Conservation (phyloP, 2,888 invertebrate species). For the Caradrina kadenii region DNA sequence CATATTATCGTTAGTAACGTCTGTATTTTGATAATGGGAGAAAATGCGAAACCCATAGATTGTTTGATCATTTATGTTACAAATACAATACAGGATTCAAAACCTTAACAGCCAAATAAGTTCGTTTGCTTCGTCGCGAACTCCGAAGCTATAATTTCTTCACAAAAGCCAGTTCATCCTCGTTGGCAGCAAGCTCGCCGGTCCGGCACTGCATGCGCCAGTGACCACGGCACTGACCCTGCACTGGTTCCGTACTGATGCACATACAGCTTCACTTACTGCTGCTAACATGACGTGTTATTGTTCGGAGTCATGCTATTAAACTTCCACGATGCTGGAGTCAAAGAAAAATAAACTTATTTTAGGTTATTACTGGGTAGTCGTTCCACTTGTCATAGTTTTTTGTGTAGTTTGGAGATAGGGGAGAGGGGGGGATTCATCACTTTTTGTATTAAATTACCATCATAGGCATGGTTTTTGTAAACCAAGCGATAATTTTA, state of each 20-base stretch:
- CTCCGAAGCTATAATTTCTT: constrained; percentile 22
- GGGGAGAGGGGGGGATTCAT: background rate
- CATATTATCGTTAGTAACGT: background rate
- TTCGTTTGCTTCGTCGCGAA: background rate
- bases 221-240: constrained; percentile 83
- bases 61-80: too few relatives aligned
- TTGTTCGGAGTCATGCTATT: constrained; percentile 42
- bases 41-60: background rate
- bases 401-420: background rate
- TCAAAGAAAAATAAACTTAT: constrained; percentile 11
- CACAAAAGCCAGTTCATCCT: constrained; percentile 27
- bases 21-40: background rate
- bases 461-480: background rate
- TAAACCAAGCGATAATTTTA: background rate
- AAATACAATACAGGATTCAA: too few relatives aligned
- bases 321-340: constrained; percentile 16
- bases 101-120: background rate
- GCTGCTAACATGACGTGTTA: constrained; percentile 63
- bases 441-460: background rate
- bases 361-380: constrained; percentile 16
- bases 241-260: constrained; percentile 79
- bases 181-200: constrained; percentile 41
- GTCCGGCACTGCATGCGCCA: constrained; percentile 75
- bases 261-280: constrained; percentile 72
- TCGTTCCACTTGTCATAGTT: constrained; percentile 18